Conservation (phyloP, 2,797 vertebrate species). For the Spondyliosoma cantharus region DNA sequence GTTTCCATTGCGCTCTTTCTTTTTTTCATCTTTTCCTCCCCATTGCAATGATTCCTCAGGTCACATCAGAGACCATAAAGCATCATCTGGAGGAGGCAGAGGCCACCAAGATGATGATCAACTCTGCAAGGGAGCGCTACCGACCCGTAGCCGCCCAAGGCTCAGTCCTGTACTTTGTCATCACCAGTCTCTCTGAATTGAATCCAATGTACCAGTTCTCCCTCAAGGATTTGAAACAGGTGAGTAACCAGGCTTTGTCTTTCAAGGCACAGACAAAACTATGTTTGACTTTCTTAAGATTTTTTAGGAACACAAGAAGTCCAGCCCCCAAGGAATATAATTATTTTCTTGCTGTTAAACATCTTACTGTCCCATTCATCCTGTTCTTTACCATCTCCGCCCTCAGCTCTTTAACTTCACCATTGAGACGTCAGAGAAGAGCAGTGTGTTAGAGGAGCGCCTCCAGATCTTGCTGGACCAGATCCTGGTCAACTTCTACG, state of each 20-base stretch:
- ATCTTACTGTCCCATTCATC: background rate
- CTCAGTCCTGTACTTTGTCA: slow-evolving; percentile 87
- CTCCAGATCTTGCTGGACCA: slow-evolving; percentile 82
- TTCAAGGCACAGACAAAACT: background rate
- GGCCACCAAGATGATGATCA: slow-evolving; percentile 86
- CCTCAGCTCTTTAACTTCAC: slow-evolving; percentile 86
- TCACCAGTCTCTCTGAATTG: slow-evolving; percentile 87
- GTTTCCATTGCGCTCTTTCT: background rate
- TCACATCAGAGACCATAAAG: slow-evolving; percentile 86
- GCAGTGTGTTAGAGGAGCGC: slow-evolving; percentile 75
- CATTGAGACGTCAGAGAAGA: slow-evolving; percentile 82
- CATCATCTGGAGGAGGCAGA: slow-evolving; percentile 85
- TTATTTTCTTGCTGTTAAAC: background rate
- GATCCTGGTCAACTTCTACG: slow-evolving; percentile 82
- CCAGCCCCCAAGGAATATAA: background rate
- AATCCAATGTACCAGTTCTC: slow-evolving; percentile 91
- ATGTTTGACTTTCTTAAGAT: background rate
- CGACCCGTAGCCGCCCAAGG: slow-evolving; percentile 84
- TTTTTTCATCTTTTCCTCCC: slow-evolving; percentile 29
- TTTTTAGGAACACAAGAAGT: background rate
- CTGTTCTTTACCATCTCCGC: background rate
- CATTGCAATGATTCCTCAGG: slow-evolving; percentile 58
- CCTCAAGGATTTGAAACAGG: slow-evolving; percentile 91
- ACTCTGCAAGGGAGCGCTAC: slow-evolving; percentile 83
- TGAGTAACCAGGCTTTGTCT: slow-evolving; percentile 17